Evolutionary conservation across 2,113 vertebrate species (phyloP), one percentile per base, ranked within the genome.

Genomic region (Hiodon alosoides): DNA sequence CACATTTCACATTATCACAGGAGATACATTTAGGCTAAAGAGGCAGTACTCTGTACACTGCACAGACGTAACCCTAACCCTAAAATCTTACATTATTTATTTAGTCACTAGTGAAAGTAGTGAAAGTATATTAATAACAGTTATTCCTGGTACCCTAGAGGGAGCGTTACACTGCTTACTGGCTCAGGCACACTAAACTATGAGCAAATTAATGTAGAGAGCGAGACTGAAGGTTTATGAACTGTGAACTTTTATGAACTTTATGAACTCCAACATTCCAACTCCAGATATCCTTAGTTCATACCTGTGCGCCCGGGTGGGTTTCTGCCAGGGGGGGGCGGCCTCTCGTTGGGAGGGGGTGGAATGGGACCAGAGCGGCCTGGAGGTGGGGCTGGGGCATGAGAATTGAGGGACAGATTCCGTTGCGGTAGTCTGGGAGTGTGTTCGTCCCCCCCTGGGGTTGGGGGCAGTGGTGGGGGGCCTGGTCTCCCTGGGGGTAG

Each of bases 341-440:
- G 95, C 8, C 95, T 93, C 85, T 95, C 95, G 4, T 81, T 90
- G 5, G 73, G 95, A 7, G 94, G 94, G 0, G 94, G 95, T 60
- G 94, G 95, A 14, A 95, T 92, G n/a, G 93, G 93, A 10, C 94
- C 95, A 0, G 91, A 74, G 0, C 95, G 93, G 1, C 85, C 85
- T 0, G 87, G 88, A 2, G 91, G 74, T 0, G 84, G 74, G 52
- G 90, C 76, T 0, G 91, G 82, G 16, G 84, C 48, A 4, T 87
- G 79, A 5, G 91, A 73, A 16, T 86, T 87, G 76, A 98, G 92
- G 0, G 96, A 98, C 81, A 88, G 4, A 81, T 96, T 96, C 78
- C 96, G 88, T 61, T 94, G 94, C 2, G 95, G 95, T 2, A 96
- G 93, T 46, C 93, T 90, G 17, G 95, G 95, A 55, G 85, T 95